Conservation (phyloP, 2,888 invertebrate species). For the Smittia sp. region DNA sequence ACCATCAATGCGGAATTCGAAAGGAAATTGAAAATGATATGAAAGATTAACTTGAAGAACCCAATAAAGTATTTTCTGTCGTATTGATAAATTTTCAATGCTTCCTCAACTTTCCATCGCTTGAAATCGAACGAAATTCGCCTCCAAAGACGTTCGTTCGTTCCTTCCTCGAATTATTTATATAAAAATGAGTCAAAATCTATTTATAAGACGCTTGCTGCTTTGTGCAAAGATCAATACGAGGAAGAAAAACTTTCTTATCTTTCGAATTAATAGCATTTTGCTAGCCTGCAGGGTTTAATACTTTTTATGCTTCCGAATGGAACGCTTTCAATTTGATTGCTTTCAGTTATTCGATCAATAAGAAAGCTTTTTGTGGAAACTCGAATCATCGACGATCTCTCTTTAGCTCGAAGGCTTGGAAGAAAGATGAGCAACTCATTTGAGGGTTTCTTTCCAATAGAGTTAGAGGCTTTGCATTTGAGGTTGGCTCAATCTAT, state of each 20-base stretch:
- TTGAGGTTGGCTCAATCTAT: too few species aligned
- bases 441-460: too few species aligned
- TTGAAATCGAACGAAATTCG: background rate
- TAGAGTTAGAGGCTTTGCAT: too few species aligned
- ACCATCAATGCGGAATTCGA: background rate
- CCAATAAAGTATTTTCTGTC: background rate
- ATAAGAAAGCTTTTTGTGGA: too few species aligned
- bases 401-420: too few species aligned
- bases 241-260: conserved; percentile 27
- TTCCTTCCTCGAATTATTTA: background rate
- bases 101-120: background rate
- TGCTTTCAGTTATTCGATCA: too few species aligned
- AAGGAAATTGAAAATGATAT: conserved; percentile 23
- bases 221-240: background rate
- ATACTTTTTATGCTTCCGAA: conserved; percentile 9
- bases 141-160: background rate
- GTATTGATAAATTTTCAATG: background rate
- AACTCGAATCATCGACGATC: too few species aligned
- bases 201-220: background rate
- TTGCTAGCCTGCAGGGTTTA: conserved; percentile 19
- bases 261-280: conserved; percentile 35
- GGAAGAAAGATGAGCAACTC: too few species aligned
- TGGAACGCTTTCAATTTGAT: too few species aligned
- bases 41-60: conserved; percentile 13
- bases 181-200: background rate